These are phyloP conservation scores for Drosophila tristis DNA, from an alignment of 1,140 invertebrate species.

Conservation along the genomic window DNA sequence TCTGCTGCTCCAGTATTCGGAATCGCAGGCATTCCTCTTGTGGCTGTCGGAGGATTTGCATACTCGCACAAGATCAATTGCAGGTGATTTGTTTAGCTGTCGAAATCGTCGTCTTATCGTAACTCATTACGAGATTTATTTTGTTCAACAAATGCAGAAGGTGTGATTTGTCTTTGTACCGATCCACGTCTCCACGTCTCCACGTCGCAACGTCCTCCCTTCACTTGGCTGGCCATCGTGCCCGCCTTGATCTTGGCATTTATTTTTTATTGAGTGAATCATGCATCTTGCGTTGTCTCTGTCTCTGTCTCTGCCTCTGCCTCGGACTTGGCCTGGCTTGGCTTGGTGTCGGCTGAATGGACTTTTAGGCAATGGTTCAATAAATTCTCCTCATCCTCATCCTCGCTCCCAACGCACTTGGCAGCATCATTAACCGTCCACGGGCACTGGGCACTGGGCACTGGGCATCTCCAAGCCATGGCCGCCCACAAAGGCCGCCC, in stretches of 20 bases:
- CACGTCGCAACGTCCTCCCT: background rate
- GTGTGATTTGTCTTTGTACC: constrained; percentile 84
- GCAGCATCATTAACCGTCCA: constrained; percentile 72
- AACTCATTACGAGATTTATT: constrained; percentile 84
- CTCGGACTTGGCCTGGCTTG: constrained; percentile 10
- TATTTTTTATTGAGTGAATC: constrained; percentile 81
- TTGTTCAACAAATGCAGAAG: constrained; percentile 84
- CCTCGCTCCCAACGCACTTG: constrained; percentile 58
- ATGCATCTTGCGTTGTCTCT: constrained; percentile 31
- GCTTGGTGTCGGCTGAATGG: constrained; percentile 59
- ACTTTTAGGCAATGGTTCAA: constrained; percentile 82
- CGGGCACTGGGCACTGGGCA: constrained; percentile 33
- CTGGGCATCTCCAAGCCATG: constrained; percentile 11
- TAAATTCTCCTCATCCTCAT: constrained; percentile 83
- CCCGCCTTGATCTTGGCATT: constrained; percentile 52
- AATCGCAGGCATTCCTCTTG: constrained; percentile 79
- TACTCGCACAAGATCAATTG: constrained; percentile 81
- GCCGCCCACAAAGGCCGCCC: constrained; percentile 74
- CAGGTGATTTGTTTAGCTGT: constrained; percentile 84
- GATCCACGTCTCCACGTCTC: constrained; percentile 42
- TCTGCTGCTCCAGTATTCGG: constrained; percentile 74
- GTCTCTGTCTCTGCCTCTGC: background rate
- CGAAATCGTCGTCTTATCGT: constrained; percentile 84
- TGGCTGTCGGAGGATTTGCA: constrained; percentile 63
- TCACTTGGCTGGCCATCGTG: background rate